Base-by-base conservation (phyloP, 2,888 invertebrate species). In the Fabriciana adippe region DNA sequence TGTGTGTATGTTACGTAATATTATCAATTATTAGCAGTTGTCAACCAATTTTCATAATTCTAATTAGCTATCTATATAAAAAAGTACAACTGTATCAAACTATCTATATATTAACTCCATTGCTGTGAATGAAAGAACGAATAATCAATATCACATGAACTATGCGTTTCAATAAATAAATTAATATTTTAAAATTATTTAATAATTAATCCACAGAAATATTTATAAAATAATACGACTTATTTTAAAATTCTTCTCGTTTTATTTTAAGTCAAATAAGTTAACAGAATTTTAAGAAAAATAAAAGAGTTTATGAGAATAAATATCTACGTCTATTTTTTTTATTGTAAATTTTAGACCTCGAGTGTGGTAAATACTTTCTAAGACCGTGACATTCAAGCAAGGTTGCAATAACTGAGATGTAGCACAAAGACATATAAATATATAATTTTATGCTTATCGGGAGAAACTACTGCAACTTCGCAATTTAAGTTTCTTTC, bases 351-450 rank as follows among this genome's bases (percentile, higher is more conserved):
- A 16, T 13, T 56, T 48, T 14, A 66, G 63, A 59, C 63, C 76
- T 73, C 70, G 68, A 73, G 45, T 64, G 16, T 18, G 74, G 78
- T 81, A 76, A 50, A 78, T 79, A 50, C 66, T 78, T 69, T 53
- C 53, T 55, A 56, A 69, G 79, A 79, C 90, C 90, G 80, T 91
- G 90, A 86, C 90, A 89, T 88, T 90, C 86, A 82, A 74, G 69
- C 84, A 89, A 90, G 90, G 90, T 79, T 68, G 68, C 69, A 73
- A 73, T 73, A 73, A 76, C 74, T 68, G 69, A 67, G 74, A 63
- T 48, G 55, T 57, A 65, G 45, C 35, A 64, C 56, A 59, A 65
- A 59, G 57, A 56, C 59, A 63, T 65, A 70, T 66, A 71, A 72
- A 66, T 67, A 72, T 69, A 66, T 68, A 73, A 67, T 71, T 66